Percentiles rank a stretch among this genome's conserved stretches.
Conservation (phyloP, 2,888 invertebrate genomes). For the Drymonia ruficornis region DNA sequence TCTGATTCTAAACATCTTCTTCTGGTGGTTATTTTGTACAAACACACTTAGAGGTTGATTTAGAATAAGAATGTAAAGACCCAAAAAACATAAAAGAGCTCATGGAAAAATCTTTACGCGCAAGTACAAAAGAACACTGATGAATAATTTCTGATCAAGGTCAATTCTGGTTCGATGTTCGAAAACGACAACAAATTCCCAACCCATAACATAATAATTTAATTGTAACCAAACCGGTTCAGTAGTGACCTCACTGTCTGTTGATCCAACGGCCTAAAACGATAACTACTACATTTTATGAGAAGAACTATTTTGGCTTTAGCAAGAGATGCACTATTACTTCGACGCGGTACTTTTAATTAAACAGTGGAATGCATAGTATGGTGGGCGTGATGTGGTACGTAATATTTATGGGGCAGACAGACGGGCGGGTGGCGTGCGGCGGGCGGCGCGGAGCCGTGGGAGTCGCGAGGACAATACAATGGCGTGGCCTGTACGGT, state of each 20-base stretch:
- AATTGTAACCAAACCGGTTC: slow-evolving; percentile 61
- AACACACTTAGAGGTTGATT: too few relatives aligned
- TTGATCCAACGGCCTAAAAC: slow-evolving; percentile 50
- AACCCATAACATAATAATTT: slow-evolving; percentile 38
- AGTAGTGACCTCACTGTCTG: slow-evolving; percentile 71
- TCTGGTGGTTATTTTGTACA: not conserved
- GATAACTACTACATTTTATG: slow-evolving; percentile 25
- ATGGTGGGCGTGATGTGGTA: slow-evolving; percentile 42
- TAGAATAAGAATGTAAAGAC: too few relatives aligned
- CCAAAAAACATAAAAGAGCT: too few relatives aligned
- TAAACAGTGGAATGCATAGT: slow-evolving; percentile 34
- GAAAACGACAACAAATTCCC: slow-evolving; percentile 34
- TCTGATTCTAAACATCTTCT: too few relatives aligned
- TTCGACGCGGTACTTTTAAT: slow-evolving; percentile 19
- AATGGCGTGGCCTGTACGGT: slow-evolving; percentile 51
- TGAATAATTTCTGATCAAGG: not conserved
- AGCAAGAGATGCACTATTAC: slow-evolving; percentile 9
- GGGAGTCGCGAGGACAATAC: slow-evolving; percentile 64
- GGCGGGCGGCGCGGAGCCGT: slow-evolving; percentile 41
- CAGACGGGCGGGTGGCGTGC: slow-evolving; percentile 6
- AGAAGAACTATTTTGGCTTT: slow-evolving; percentile 13
- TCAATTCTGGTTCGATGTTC: slow-evolving; percentile 7
- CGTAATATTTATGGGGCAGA: slow-evolving; percentile 30
- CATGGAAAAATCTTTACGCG: not conserved
- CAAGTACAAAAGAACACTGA: not conserved